These are phyloP conservation scores for Drosophila ambigua DNA, from an alignment of 1,140 invertebrate genomes.

Conservation along the genomic window DNA sequence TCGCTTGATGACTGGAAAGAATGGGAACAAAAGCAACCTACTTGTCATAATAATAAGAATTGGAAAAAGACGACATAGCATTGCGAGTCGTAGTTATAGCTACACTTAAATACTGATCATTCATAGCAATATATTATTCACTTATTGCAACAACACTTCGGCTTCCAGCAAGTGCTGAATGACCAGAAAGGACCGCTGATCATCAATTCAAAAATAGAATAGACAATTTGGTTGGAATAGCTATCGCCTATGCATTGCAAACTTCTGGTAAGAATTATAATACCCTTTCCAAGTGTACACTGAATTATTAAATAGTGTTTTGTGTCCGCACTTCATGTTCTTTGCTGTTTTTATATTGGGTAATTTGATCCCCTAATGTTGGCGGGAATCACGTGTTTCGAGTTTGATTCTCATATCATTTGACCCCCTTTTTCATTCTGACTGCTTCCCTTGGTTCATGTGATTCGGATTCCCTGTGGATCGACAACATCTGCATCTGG, in stretches of 20 bases:
- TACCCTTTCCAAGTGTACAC: no score
- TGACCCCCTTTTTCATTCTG: conserved; percentile 64
- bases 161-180: no score
- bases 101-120: no score
- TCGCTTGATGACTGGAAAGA: conserved; percentile 12
- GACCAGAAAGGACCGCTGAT: no score
- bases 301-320: conserved; percentile 25
- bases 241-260: no score
- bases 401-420: conserved; percentile 70
- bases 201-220: no score
- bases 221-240: no score
- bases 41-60: conserved; percentile 39
- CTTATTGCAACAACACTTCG: no score
- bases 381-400: conserved; percentile 65
- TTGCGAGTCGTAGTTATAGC: no score
- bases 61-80: no score
- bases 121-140: no score
- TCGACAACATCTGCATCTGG: conserved; percentile 38
- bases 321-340: conserved; percentile 24
- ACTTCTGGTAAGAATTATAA: no score
- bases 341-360: conserved; percentile 32
- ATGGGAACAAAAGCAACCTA: conserved; percentile 30
- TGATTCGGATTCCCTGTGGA: conserved; percentile 22
- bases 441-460: conserved; percentile 24
- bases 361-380: conserved; percentile 72